Conservation (phyloP, 1,140 invertebrate species). For the Meloidogyne hapla region DNA sequence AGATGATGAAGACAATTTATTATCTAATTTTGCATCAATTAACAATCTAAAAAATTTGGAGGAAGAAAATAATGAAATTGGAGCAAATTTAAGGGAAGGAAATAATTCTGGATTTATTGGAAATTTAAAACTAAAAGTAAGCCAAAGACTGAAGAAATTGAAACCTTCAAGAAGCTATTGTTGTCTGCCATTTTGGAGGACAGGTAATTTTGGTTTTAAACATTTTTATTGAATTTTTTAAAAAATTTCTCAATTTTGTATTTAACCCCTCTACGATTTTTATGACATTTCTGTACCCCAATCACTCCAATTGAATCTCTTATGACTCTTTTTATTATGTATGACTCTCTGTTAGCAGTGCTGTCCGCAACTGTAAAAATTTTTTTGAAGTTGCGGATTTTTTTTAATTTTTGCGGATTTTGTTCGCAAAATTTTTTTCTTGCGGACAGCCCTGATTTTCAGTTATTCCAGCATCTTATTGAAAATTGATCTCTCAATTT, state of each 20-base stretch:
- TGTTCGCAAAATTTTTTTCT: too few species aligned
- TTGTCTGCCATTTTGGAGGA: not conserved
- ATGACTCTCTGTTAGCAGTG: too few species aligned
- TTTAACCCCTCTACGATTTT: too few species aligned
- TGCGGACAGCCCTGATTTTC: too few species aligned
- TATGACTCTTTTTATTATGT: too few species aligned
- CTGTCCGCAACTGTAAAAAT: too few species aligned
- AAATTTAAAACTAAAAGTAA: not conserved
- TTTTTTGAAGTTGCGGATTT: too few species aligned
- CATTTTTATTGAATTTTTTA: not conserved
- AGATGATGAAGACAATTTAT: not conserved
- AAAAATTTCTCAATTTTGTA: too few species aligned
- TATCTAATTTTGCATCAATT: not conserved
- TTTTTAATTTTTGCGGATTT: too few species aligned
- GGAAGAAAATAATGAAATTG: not conserved
- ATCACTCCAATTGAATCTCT: too few species aligned
- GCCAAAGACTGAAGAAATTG: not conserved
- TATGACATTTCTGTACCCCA: too few species aligned
- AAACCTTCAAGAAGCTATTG: slow-evolving; percentile 1
- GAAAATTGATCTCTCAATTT: not conserved
- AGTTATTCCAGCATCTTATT: too few species aligned
- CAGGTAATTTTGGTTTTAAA: not conserved
- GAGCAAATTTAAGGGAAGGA: not conserved
- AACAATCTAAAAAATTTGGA: not conserved
- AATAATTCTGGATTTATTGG: not conserved